Conservation (phyloP, 2,888 invertebrate species). For the Charanyca ferruginea region DNA sequence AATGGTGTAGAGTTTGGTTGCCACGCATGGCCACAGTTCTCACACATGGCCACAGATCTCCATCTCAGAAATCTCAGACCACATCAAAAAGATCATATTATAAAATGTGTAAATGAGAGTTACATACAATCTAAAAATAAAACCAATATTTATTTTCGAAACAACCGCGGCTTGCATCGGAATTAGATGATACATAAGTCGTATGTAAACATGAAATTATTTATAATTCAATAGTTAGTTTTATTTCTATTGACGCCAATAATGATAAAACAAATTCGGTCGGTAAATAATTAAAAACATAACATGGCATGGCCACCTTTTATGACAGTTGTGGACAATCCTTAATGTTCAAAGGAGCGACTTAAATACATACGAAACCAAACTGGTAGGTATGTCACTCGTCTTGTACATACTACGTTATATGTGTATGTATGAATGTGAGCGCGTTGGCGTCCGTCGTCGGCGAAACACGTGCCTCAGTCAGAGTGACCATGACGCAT, state of each 20-base stretch:
- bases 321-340: slow-evolving; percentile 5
- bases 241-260: not conserved
- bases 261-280: not conserved
- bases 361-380: slow-evolving; percentile 38
- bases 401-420: slow-evolving; percentile 12
- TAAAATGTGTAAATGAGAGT: no score
- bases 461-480: slow-evolving; percentile 54
- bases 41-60: no score
- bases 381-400: slow-evolving; percentile 14
- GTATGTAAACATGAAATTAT: not conserved
- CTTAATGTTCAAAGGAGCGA: slow-evolving; percentile 24
- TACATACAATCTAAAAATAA: no score
- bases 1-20: no score
- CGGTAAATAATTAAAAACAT: no score
- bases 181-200: not conserved
- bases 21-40: no score
- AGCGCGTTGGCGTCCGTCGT: slow-evolving; percentile 29
- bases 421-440: slow-evolving; percentile 16
- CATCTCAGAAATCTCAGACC: no score
- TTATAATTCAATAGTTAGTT: no score
- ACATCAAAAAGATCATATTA: no score
- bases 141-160: not conserved
- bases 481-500: slow-evolving; percentile 43
- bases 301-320: no score
- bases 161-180: not conserved